Base-by-base conservation (phyloP, 1,140 invertebrate species). In the Araneus ventricosus region DNA sequence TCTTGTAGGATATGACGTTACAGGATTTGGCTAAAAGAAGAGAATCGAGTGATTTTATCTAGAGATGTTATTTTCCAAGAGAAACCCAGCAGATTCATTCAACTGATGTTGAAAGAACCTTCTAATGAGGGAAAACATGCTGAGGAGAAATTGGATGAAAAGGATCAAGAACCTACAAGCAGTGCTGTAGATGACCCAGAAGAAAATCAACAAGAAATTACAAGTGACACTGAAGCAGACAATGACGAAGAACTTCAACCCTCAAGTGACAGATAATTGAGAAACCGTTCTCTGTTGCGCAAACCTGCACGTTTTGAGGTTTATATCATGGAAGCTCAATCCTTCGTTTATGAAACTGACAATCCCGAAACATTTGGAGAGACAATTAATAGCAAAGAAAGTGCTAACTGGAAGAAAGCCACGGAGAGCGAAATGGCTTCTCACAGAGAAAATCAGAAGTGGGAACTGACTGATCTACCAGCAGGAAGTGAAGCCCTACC, bases 1-100 rank as follows among this genome's bases (percentile, higher is more conserved):
- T 20, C 39, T 93, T 41, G 27, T 93, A 0, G 91, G 92, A 52
- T 94, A 93, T 30, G 41, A 92, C 27, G 79, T 8, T 85, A 92
- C 57, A 84, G 52, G n/a, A 92, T 85, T n/a, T 84, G 39, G 20
- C 52, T 85, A 22, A 61, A 91, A 34, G 34, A 84, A 84, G 79
- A 57, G 34, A 45, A 45, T 34, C 27, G 24, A 27, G 80, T 61
- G 3, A 91, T 84, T 84, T 41, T 82, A 37, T 91, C 20, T 8
- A 84, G 90, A 45, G 22, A 85, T 34, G 37, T 85, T 6, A 84
- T 84, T 7, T 92, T 92, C 70, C 52, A 92, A 39, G 80, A 92
- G 34, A 92, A 39, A 27, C 6, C 90, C 27, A 27, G 37, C 22
- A 85, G n/a, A 34, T 63, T 10, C 27, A 7, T 1, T 27, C 20